These are phyloP conservation scores for Zosterops borbonicus DNA, from an alignment of 2,113 vertebrate genomes.

Conservation along the genomic window DNA sequence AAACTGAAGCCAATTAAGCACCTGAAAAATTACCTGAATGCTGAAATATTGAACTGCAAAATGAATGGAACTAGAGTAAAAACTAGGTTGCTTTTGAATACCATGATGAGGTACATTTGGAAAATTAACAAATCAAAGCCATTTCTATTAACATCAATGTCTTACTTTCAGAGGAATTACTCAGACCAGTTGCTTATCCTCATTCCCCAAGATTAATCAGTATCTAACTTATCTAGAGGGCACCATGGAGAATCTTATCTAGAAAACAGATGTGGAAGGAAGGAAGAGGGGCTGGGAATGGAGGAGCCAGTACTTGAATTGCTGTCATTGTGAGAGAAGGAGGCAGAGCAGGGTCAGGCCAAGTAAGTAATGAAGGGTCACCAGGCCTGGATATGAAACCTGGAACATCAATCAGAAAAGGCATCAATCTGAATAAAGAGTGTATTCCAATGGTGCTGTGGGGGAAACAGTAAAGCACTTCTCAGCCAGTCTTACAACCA, in stretches of 20 bases:
- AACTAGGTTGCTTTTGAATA: background rate
- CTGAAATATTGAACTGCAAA: background rate
- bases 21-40: background rate
- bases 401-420: background rate
- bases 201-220: background rate
- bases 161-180: background rate
- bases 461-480: background rate
- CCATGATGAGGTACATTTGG: background rate
- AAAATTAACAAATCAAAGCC: background rate
- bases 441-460: background rate
- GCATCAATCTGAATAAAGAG: background rate
- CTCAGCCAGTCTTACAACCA: background rate
- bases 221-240: background rate
- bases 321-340: background rate
- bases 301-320: background rate
- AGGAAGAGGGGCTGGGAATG: background rate
- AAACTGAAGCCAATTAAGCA: background rate
- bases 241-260: background rate
- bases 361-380: accelerated
- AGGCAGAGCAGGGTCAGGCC: background rate
- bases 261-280: background rate
- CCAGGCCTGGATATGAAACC: background rate
- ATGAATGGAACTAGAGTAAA: background rate
- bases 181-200: background rate
- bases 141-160: background rate